A percentile compares a stretch with the other conserved stretches of the same genome.
Evolutionary conservation across 2,888 invertebrate species (phyloP).

Genomic region (Lysandra coridon): DNA sequence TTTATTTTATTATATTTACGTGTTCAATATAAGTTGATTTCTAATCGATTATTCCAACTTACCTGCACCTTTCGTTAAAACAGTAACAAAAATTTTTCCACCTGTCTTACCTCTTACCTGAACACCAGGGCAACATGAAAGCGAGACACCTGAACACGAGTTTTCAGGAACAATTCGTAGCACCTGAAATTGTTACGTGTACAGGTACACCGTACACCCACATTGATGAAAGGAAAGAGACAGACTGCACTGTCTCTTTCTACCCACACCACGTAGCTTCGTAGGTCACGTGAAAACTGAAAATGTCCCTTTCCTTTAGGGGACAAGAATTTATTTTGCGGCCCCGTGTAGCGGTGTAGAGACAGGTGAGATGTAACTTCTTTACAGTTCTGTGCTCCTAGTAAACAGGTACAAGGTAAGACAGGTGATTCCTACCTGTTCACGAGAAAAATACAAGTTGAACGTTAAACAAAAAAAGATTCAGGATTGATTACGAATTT

Average conservation of each 20-base stretch:
- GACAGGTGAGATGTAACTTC: slow-evolving; percentile 54
- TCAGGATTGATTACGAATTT: too few relatives aligned
- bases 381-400: slow-evolving; percentile 54
- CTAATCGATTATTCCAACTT: neutral
- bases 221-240: neutral
- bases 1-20: neutral
- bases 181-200: neutral
- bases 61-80: neutral
- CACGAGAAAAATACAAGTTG: neutral
- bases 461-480: neutral
- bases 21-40: neutral
- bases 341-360: slow-evolving; percentile 36
- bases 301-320: neutral
- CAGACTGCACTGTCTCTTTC: neutral
- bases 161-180: slow-evolving; percentile 33
- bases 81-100: slow-evolving; percentile 53
- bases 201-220: neutral
- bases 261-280: neutral
- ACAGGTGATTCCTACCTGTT: slow-evolving; percentile 53
- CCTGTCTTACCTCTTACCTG: slow-evolving; percentile 74
- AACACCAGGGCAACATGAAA: slow-evolving; percentile 62
- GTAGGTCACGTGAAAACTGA: neutral
- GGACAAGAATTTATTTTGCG: neutral
- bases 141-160: slow-evolving; percentile 57
- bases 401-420: slow-evolving; percentile 61